These are phyloP conservation scores for Podarcis lilfordi DNA, from an alignment of 2,797 vertebrate genomes.

Conservation along the genomic window DNA sequence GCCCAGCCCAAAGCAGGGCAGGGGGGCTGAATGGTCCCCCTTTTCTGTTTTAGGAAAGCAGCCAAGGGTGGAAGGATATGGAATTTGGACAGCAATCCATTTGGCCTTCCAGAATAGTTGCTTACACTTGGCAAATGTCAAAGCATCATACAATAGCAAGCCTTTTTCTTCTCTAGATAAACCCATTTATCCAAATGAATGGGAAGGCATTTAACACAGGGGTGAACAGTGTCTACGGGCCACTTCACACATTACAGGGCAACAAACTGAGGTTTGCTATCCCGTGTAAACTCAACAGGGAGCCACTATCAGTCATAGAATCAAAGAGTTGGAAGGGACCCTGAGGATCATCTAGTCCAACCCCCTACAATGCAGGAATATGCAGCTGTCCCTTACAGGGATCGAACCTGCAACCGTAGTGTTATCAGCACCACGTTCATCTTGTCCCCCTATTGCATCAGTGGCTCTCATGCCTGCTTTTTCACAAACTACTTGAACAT, in stretches of 20 bases:
- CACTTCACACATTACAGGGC: background rate
- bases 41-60: constrained; percentile 62
- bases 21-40: constrained; percentile 12
- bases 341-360: too few relatives aligned
- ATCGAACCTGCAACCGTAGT: too few relatives aligned
- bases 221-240: constrained; percentile 22
- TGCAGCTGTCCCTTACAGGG: too few relatives aligned
- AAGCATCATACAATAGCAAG: constrained; percentile 29
- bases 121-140: constrained; percentile 68
- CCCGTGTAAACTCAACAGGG: background rate
- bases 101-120: constrained; percentile 63
- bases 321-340: too few relatives aligned
- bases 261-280: background rate
- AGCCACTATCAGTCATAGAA: background rate
- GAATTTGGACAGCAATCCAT: constrained; percentile 67
- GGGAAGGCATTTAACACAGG: constrained; percentile 31
- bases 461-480: background rate
- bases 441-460: background rate
- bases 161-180: constrained; percentile 48
- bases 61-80: constrained; percentile 69
- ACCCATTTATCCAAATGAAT: constrained; percentile 46
- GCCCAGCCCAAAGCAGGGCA: constrained; percentile 44
- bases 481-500: too few relatives aligned
- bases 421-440: background rate
- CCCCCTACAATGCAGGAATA: too few relatives aligned